Evolutionary conservation across 2,888 invertebrate genomes (phyloP).

Genomic region (Cenopis cana): DNA sequence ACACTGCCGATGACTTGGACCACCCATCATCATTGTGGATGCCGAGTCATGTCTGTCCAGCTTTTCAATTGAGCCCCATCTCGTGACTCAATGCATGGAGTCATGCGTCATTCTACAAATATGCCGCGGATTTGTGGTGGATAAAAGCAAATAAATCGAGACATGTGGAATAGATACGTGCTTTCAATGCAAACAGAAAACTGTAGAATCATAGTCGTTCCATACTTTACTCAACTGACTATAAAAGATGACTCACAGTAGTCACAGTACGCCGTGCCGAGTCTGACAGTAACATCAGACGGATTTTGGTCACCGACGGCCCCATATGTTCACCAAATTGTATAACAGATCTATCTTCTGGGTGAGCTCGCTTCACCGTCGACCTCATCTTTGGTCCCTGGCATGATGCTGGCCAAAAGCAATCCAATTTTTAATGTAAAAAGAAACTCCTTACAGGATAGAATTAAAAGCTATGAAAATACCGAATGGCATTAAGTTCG

Average conservation of each 20-base stretch:
- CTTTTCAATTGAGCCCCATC: slow-evolving; percentile 77
- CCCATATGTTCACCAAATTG: neutral
- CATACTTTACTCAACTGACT: too few relatives aligned
- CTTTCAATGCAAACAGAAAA: slow-evolving; percentile 7
- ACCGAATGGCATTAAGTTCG: too few relatives aligned
- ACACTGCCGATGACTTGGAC: too few relatives aligned
- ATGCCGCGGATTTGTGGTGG: slow-evolving; percentile 39
- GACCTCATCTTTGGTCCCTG: too few relatives aligned
- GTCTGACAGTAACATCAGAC: neutral
- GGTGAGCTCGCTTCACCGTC: too few relatives aligned
- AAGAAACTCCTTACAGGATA: too few relatives aligned
- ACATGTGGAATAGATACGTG: slow-evolving; percentile 19
- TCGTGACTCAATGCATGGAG: slow-evolving; percentile 54
- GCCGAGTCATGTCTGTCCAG: slow-evolving; percentile 65
- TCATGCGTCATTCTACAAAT: slow-evolving; percentile 53
- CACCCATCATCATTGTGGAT: slow-evolving; percentile 48
- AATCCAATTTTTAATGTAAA: too few relatives aligned
- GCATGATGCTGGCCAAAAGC: too few relatives aligned
- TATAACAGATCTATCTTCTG: too few relatives aligned
- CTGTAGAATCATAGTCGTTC: neutral
- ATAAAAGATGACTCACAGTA: neutral
- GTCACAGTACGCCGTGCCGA: neutral
- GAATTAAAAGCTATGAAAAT: too few relatives aligned
- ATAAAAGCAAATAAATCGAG: slow-evolving; percentile 9
- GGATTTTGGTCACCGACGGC: neutral